Conservation (phyloP, 2,113 vertebrate species). For the Azemiops feae region DNA sequence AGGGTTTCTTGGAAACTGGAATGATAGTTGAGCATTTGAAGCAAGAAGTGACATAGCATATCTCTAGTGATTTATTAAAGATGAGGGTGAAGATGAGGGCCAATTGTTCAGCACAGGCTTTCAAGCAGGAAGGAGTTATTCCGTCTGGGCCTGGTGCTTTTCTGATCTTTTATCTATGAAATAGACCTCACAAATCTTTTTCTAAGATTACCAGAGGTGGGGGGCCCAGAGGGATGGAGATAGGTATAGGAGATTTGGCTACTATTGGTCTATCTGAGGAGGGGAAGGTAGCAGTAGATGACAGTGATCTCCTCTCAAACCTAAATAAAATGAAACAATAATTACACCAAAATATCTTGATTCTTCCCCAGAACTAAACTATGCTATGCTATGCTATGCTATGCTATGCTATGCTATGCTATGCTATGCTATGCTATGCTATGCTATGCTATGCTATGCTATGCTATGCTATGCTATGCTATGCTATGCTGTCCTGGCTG, state of each 20-base stretch:
- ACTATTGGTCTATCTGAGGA: background rate
- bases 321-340: background rate
- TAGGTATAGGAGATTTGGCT: too few relatives aligned
- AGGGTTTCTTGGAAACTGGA: background rate
- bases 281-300: background rate
- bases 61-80: background rate
- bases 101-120: background rate
- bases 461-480: too few relatives aligned
- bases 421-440: background rate
- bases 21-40: background rate
- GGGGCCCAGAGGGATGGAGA: background rate
- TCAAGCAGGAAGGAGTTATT: background rate
- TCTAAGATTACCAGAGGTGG: background rate
- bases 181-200: background rate
- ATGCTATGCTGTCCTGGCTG: too few relatives aligned
- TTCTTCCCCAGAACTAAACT: background rate
- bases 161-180: background rate
- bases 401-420: background rate
- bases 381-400: background rate
- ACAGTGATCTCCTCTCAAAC: background rate
- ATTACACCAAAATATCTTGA: background rate
- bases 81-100: background rate
- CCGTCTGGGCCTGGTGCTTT: background rate
- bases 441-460: background rate
- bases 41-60: background rate